A percentile compares a stretch with the other conserved stretches of the same genome.
These are phyloP conservation scores for Varecia variegata DNA, from an alignment of 2,797 vertebrate genomes.

Conservation along the genomic window DNA sequence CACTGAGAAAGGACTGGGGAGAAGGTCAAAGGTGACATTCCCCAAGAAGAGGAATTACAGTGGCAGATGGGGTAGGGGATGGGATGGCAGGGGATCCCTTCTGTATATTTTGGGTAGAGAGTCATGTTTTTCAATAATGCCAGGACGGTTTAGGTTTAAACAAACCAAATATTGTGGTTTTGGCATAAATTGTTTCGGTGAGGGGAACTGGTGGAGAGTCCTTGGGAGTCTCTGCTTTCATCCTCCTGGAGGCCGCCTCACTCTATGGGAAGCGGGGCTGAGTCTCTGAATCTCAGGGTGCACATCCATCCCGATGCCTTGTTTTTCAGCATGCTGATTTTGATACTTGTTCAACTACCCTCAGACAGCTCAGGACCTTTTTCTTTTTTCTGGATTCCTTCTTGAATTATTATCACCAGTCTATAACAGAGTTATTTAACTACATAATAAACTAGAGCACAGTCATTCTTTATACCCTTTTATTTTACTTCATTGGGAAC, in stretches of 20 bases:
- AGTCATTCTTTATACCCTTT: neutral
- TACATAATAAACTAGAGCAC: neutral
- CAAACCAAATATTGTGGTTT: neutral
- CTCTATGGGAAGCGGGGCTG: fast-evolving
- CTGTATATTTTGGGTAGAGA: neutral
- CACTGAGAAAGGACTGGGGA: neutral
- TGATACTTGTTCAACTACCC: neutral
- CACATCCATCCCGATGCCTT: neutral
- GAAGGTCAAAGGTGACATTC: neutral
- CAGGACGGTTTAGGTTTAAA: neutral
- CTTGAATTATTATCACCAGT: neutral
- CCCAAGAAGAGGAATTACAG: neutral
- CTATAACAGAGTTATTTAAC: neutral
- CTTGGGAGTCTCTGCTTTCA: neutral
- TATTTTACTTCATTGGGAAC: neutral
- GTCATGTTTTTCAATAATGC: neutral
- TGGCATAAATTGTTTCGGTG: neutral
- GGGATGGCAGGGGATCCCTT: neutral
- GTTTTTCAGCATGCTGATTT: neutral
- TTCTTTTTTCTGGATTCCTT: neutral
- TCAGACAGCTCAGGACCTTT: neutral
- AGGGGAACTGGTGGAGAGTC: neutral
- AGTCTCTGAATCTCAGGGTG: neutral
- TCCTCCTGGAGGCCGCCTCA: neutral
- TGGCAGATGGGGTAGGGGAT: neutral